Base-by-base conservation (phyloP, 2,797 vertebrate species). In the Trachops cirrhosus region DNA sequence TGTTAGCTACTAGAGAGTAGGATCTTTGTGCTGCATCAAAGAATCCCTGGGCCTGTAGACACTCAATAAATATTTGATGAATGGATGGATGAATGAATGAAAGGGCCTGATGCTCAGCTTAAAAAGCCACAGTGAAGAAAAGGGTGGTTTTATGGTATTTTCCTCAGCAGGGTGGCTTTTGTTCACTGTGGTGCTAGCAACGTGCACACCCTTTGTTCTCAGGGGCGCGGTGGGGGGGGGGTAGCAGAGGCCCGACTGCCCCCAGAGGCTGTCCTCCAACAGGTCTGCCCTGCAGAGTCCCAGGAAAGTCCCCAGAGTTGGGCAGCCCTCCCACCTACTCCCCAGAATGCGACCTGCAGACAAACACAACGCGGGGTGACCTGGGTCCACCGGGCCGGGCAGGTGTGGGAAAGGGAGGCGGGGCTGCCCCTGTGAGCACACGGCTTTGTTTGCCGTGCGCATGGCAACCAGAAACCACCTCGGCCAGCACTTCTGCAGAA, bases 401-500 rank as follows among this genome's bases (percentile, higher is more conserved):
- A 91, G 85, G 95, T 93, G 87, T 89, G 95, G 86, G 95, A 89
- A 94, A 52, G 26, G 50, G 14, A 54, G 41, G 39, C 68, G 87
- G 96, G 84, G 71, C 93, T 32, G 9, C 75, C 79, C 75, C 77
- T 11, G 15, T 18, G 16, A 6, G 22, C 9, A 39, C 87, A 34
- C 4, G 16, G 82, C 86, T 44, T 93, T 98, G 97, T 98, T 98
- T 98, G 96, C 97, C 84, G 94, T 8, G 96, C 96, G 97, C 78
- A 87, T 94, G 88, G 97, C 93, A 98, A 98, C 92, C 94, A 96
- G 96, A 96, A 97, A 97, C 67, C 95, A 74, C 96, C 41, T 21
- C 85, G 93, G 98, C 97, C 96, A 97, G 98, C 97, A 97, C 96
- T 98, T 98, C 97, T 89, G 75, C 4, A 2, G 93, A 95, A 96